These are phyloP conservation scores for Rhincodon typus DNA, from an alignment of 2,797 vertebrate genomes.

Conservation along the genomic window DNA sequence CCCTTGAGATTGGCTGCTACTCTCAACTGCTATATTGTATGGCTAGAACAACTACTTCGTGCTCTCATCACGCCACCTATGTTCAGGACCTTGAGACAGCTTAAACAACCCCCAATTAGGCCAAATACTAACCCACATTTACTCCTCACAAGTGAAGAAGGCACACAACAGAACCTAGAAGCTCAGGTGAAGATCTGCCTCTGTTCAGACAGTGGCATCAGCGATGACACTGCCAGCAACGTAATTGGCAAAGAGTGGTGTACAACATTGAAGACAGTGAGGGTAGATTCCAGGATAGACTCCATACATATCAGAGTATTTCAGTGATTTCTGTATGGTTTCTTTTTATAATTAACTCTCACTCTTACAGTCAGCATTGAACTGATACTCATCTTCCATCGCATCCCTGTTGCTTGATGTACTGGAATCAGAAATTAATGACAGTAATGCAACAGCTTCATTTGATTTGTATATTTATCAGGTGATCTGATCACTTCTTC, in stretches of 20 bases:
- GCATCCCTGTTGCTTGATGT: not conserved
- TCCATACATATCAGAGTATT: not conserved
- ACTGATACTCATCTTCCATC: not conserved
- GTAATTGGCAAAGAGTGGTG: not conserved
- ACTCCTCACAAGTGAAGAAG: not conserved
- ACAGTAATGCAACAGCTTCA: not conserved
- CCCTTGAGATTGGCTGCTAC: not conserved
- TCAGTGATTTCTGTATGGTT: not conserved
- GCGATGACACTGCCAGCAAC: not conserved
- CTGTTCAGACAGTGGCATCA: not conserved
- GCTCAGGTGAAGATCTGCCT: not conserved
- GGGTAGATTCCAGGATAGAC: not conserved
- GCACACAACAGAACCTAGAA: not conserved
- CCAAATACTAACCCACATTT: not conserved
- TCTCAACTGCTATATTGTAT: not conserved
- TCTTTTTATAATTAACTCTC: not conserved
- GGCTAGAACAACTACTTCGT: not conserved
- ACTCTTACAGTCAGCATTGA: not conserved
- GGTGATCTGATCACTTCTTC: not conserved
- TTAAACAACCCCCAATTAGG: not conserved
- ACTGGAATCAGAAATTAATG: not conserved
- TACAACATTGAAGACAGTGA: not conserved
- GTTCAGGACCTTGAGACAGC: not conserved
- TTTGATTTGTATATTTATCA: not conserved
- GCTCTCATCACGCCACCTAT: not conserved